Evolutionary conservation across 2,888 invertebrate genomes (phyloP).

Genomic region (Terebella lapidaria): DNA sequence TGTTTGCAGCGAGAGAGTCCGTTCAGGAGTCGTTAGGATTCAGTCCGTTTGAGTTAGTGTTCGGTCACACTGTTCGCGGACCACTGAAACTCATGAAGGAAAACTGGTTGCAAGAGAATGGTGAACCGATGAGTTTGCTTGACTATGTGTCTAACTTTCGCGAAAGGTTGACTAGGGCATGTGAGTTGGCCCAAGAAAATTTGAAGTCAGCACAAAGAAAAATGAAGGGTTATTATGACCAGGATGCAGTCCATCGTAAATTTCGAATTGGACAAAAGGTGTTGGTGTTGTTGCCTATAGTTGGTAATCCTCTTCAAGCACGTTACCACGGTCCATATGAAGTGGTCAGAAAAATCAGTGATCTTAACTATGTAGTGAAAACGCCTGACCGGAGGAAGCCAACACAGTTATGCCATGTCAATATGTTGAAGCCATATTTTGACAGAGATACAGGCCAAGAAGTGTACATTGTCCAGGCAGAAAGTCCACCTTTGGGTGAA

Average conservation of each 20-base stretch:
- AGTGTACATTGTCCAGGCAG: no score
- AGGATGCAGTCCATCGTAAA: neutral
- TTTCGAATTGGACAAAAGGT: slow-evolving; percentile 7
- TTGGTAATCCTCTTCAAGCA: neutral
- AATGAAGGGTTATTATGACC: slow-evolving; percentile 7
- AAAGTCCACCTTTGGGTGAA: no score
- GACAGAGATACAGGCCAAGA: neutral
- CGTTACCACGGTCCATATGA: slow-evolving; percentile 7
- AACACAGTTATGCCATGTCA: slow-evolving; percentile 4
- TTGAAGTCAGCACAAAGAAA: neutral
- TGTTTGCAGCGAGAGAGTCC: neutral
- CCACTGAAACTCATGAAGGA: neutral
- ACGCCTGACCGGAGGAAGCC: slow-evolving; percentile 6
- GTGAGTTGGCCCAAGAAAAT: neutral
- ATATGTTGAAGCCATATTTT: slow-evolving; percentile 3
- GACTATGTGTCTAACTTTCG: slow-evolving; percentile 5
- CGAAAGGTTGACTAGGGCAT: neutral
- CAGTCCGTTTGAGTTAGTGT: slow-evolving; percentile 1
- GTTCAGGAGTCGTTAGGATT: neutral
- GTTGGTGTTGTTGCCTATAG: slow-evolving; percentile 5
- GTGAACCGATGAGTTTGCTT: neutral
- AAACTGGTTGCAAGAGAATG: neutral
- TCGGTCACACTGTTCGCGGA: neutral
- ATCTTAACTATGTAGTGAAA: slow-evolving; percentile 3
- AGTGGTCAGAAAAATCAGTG: slow-evolving; percentile 2